These are phyloP conservation scores for Melanotaenia maccullochi DNA, from an alignment of 2,797 vertebrate species.

Conservation along the genomic window DNA sequence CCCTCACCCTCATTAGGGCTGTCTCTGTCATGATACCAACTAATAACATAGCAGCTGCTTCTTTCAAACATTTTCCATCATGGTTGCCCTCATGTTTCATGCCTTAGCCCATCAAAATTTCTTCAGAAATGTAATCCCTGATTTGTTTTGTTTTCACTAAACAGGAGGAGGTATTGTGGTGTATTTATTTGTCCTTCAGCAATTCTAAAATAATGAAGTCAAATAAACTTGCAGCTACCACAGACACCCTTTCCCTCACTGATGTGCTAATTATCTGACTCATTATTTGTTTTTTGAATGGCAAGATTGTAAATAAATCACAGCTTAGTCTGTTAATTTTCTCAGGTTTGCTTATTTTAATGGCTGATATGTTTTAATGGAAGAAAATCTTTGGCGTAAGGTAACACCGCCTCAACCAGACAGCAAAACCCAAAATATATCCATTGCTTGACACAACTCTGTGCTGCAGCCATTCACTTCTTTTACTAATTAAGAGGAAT, in stretches of 20 bases:
- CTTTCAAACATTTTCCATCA: too few relatives aligned
- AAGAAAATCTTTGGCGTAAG: not conserved
- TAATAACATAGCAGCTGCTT: too few relatives aligned
- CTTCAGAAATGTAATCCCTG: not conserved
- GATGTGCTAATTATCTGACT: slow-evolving; percentile 9
- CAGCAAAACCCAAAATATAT: slow-evolving; percentile 9
- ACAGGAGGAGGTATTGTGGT: not conserved
- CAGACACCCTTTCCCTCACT: not conserved
- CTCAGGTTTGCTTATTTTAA: not conserved
- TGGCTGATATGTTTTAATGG: slow-evolving; percentile 2
- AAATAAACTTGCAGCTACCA: slow-evolving; percentile 2
- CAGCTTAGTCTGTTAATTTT: not conserved
- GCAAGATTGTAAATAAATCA: slow-evolving; percentile 3
- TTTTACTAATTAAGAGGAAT: slow-evolving; percentile 42
- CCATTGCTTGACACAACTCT: slow-evolving; percentile 6
- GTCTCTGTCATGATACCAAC: too few relatives aligned
- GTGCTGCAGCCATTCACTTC: not conserved
- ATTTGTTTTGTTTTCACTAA: not conserved
- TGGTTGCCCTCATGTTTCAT: too few relatives aligned
- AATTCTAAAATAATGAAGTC: not conserved
- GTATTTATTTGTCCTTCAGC: not conserved
- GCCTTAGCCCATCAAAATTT: too few relatives aligned
- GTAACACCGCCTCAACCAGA: not conserved
- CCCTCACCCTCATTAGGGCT: too few relatives aligned
- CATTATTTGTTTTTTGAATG: not conserved